Base-by-base conservation (phyloP, 2,797 vertebrate species). In the Todus mexicanus region DNA sequence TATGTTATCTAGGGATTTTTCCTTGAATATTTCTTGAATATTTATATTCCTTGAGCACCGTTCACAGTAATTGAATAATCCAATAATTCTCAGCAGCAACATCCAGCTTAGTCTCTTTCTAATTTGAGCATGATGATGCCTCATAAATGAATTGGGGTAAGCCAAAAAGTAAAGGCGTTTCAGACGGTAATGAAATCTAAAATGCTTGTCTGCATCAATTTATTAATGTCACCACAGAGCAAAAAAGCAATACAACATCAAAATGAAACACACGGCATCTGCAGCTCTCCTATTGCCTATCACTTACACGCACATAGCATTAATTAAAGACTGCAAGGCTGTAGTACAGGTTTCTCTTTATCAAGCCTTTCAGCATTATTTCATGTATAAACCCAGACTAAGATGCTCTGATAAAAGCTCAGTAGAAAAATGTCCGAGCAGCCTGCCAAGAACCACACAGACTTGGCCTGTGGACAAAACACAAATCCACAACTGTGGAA, bases 391-490 rank as follows among this genome's bases (percentile, higher is more conserved):
- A 85, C 59, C 74, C 54, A 70, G 69, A 76, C 84, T 79, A 87
- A 94, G 85, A 92, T 66, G 63, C 64, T 84, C 78, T 83, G 94
- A 97, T 90, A 95, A 89, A 96, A 84, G 70, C 84, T 89, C 84
- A 77, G 85, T 53, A 73, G 83, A 90, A 95, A 79, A 81, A 97
- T 87, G 75, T 79, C 37, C 23, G 0, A 65, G 74, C 42, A 69
- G 81, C 74, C 48, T 94, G 94, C 94, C 96, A 96, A 96, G 85
- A 97, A 92, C 88, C 87, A 96, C 93, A 90, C 26, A 95, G 95
- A 89, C 90, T 76, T 92, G 92, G 94, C 96, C 82, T 22, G 53
- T 60, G 70, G 87, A 95, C 93, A 95, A 91, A 91, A 88, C 83
- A 68, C 53, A 90, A 90, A 96, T 91, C 91, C 82, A 91, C 86